These are phyloP conservation scores for Eulemur macaco DNA, from an alignment of 2,113 vertebrate species.

Conservation along the genomic window DNA sequence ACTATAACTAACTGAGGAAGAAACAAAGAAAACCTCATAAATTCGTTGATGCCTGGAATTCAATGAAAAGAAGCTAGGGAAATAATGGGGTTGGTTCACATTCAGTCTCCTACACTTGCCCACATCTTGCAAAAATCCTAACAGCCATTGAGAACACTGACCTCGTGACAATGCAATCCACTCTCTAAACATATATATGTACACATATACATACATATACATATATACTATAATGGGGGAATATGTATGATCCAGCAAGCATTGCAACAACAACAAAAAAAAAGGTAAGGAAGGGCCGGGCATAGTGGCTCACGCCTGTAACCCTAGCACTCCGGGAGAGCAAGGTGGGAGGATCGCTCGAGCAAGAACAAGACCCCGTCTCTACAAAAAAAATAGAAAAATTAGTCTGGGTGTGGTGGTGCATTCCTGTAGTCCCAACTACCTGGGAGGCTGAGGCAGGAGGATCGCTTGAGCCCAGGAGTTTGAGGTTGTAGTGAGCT, in stretches of 20 bases:
- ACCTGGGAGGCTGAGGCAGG: neutral
- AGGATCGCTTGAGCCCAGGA: neutral
- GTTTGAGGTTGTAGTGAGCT: no score
- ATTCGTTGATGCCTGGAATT: neutral
- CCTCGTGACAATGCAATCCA: neutral
- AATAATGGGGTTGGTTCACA: neutral
- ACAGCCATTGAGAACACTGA: neutral
- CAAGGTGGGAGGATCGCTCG: no score
- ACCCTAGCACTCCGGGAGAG: no score
- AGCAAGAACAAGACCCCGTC: no score
- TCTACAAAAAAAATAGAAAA: no score
- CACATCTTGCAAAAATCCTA: neutral
- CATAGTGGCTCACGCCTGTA: no score
- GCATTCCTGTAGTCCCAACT: neutral
- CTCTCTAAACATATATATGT: neutral
- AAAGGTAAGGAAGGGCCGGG: neutral
- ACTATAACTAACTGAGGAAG: neutral
- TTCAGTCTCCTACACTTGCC: neutral
- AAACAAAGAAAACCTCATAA: slow-evolving; percentile 21
- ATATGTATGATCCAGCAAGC: neutral
- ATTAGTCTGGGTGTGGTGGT: no score
- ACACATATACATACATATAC: no score
- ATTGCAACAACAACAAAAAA: neutral
- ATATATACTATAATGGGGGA: neutral
- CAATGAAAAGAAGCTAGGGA: neutral